These are phyloP conservation scores for Agriopis aurantiaria DNA, from an alignment of 2,888 invertebrate species.

Conservation along the genomic window DNA sequence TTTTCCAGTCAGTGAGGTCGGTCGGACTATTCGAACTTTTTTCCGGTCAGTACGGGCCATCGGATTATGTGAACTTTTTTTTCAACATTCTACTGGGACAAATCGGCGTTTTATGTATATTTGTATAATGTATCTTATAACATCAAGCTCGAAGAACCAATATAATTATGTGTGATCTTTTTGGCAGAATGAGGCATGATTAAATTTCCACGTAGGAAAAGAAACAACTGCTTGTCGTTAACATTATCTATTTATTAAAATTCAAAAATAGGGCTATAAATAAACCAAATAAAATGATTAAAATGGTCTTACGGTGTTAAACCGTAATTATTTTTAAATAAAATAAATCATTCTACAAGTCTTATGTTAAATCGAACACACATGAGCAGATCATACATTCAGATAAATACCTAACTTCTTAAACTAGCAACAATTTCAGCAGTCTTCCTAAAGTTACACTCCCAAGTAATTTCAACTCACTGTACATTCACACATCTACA, in stretches of 20 bases:
- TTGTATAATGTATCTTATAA: too few species aligned
- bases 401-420: constrained; percentile 26
- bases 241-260: constrained; percentile 65
- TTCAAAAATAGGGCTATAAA: constrained; percentile 59
- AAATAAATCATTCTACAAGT: constrained; percentile 41
- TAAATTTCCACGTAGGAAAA: not conserved
- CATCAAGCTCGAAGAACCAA: too few species aligned
- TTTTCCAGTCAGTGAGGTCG: too few species aligned
- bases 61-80: too few species aligned
- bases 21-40: too few species aligned
- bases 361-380: constrained; percentile 44
- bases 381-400: constrained; percentile 36
- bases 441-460: constrained; percentile 23
- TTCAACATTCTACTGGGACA: too few species aligned
- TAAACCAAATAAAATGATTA: constrained; percentile 45
- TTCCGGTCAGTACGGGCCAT: too few species aligned
- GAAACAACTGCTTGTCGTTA: constrained; percentile 48
- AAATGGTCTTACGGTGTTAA: constrained; percentile 39
- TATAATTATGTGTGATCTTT: not conserved
- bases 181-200: too few species aligned
- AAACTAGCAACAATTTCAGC: constrained; percentile 22
- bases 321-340: constrained; percentile 31
- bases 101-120: not conserved
- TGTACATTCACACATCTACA: not conserved
- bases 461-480: too few species aligned